Evolutionary conservation across 2,888 invertebrate species (phyloP).

Genomic region (Melinaea menophilus): DNA sequence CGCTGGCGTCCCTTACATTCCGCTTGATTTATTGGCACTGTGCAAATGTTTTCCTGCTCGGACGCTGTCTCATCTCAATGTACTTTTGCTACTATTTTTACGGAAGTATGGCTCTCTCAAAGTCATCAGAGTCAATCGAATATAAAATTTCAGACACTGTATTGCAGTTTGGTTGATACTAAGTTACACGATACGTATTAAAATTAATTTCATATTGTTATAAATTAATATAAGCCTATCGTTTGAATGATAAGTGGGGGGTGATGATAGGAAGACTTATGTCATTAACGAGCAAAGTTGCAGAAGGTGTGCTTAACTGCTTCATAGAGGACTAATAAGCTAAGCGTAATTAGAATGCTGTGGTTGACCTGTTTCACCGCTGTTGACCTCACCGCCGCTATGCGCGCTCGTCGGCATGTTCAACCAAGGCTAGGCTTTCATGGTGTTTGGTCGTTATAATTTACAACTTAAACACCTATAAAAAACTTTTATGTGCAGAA

Average conservation of each 20-base stretch:
- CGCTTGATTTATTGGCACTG: slow-evolving; percentile 34
- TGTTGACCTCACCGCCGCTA: slow-evolving; percentile 11
- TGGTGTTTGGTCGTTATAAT: slow-evolving; percentile 1
- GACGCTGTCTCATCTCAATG: slow-evolving; percentile 14
- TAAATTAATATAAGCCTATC: background rate
- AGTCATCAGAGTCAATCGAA: background rate
- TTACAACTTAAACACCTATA: background rate
- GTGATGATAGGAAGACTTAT: background rate
- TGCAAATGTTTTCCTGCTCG: slow-evolving; percentile 8
- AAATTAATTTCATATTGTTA: background rate
- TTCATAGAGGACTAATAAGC: slow-evolving; percentile 17
- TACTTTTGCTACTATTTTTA: slow-evolving; percentile 1
- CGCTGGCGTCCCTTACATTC: slow-evolving; percentile 7
- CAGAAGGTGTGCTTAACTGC: slow-evolving; percentile 14
- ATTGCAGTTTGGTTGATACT: too few species aligned
- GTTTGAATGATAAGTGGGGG: background rate
- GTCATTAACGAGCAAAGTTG: slow-evolving; percentile 15
- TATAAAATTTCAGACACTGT: too few species aligned
- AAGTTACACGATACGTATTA: background rate
- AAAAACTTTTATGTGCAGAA: background rate
- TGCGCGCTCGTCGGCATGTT: slow-evolving; percentile 8
- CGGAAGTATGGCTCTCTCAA: too few species aligned
- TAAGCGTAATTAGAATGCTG: slow-evolving; percentile 19
- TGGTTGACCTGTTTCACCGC: slow-evolving; percentile 19
- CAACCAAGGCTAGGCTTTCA: slow-evolving; percentile 5